A percentile compares a stretch with the other conserved stretches of the same genome.
phyloP scores from a whole-genome alignment of 2,797 vertebrate genomes.

The Pempheris klunzingeri region DNA sequence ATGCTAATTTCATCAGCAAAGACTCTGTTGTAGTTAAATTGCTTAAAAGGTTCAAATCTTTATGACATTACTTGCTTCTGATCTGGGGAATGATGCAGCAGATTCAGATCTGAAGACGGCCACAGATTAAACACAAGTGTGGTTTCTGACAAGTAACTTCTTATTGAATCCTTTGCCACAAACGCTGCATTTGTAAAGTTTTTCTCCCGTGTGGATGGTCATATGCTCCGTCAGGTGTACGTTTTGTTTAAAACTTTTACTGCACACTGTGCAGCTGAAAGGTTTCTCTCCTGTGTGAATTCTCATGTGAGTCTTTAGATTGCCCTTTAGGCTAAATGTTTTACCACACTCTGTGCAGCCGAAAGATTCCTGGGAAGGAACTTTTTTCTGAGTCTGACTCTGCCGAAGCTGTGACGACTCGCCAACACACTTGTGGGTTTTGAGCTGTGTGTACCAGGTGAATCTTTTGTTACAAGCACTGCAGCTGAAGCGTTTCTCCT shows the following conservation, averaged over 20 bases:
- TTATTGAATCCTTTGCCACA: slow-evolving; percentile 49
- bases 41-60: no score
- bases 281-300: slow-evolving; percentile 51
- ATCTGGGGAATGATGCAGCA: no score
- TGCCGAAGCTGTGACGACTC: neutral
- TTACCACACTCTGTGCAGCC: slow-evolving; percentile 12
- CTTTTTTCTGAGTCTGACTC: neutral
- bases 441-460: slow-evolving; percentile 48
- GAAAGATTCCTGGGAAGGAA: neutral
- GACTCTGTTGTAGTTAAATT: no score
- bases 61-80: no score
- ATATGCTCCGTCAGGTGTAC: slow-evolving; percentile 26
- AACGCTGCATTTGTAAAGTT: slow-evolving; percentile 21
- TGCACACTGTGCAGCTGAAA: slow-evolving; percentile 18
- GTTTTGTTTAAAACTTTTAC: slow-evolving; percentile 37
- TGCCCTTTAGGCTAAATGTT: slow-evolving; percentile 10
- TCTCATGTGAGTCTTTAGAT: slow-evolving; percentile 52
- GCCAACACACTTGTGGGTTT: slow-evolving; percentile 23
- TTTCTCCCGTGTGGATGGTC: slow-evolving; percentile 44
- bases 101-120: no score
- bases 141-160: slow-evolving; percentile 12
- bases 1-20: no score
- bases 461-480: slow-evolving; percentile 23
- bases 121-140: neutral
- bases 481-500: slow-evolving; percentile 52